These are phyloP conservation scores for Furcula furcula DNA, from an alignment of 2,888 invertebrate species.

Conservation along the genomic window DNA sequence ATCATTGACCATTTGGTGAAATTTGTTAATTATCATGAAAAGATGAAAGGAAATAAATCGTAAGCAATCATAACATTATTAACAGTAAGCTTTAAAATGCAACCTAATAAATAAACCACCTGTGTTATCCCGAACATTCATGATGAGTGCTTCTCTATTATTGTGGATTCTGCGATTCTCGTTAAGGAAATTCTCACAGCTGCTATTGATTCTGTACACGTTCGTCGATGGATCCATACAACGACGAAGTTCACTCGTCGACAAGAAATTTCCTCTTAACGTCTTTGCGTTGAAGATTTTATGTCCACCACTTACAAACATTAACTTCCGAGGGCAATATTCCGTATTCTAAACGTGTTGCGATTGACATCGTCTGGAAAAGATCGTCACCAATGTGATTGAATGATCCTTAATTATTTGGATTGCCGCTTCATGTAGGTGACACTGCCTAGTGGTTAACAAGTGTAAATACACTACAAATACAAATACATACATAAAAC, in stretches of 20 bases:
- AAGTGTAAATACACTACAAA: no score
- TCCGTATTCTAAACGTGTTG: constrained; percentile 53
- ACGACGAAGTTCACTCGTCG: constrained; percentile 53
- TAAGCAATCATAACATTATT: constrained; percentile 6
- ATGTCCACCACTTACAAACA: constrained; percentile 65
- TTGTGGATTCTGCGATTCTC: constrained; percentile 16
- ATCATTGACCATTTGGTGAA: no score
- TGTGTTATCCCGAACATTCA: constrained; percentile 8
- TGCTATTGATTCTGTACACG: constrained; percentile 53
- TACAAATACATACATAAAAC: no score
- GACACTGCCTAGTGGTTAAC: no score
- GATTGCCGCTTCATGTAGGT: no score
- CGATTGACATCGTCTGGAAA: constrained; percentile 23
- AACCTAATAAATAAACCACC: constrained; percentile 12
- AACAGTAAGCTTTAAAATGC: constrained; percentile 13
- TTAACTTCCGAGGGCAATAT: constrained; percentile 61
- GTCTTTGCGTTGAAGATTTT: constrained; percentile 64
- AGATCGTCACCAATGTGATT: constrained; percentile 24
- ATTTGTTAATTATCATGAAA: no score
- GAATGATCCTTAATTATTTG: constrained; percentile 4
- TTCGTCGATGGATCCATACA: constrained; percentile 50
- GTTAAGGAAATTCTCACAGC: constrained; percentile 12
- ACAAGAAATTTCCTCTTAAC: constrained; percentile 72
- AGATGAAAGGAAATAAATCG: constrained; percentile 48
- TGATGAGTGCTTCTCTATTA: constrained; percentile 10